Percentiles rank a stretch among this genome's conserved stretches.
Evolutionary conservation across 2,113 vertebrate genomes (phyloP).

Genomic region (Ochotona curzoniae): DNA sequence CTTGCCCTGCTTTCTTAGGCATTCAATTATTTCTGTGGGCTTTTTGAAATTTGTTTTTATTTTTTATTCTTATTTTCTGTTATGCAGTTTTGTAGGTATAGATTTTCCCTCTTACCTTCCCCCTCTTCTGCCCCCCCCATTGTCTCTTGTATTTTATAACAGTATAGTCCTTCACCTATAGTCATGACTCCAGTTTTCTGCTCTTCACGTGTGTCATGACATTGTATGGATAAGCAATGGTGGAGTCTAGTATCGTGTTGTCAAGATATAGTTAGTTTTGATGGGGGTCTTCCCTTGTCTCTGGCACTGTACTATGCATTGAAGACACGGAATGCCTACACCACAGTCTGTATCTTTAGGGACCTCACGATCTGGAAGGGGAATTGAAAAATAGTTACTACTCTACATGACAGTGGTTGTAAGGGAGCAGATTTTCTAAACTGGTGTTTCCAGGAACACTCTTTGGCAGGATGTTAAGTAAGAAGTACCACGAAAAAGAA

Average conservation of each 20-base stretch:
- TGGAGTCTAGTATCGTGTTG: no score
- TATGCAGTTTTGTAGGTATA: no score
- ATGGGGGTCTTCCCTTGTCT: neutral
- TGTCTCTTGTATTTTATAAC: no score
- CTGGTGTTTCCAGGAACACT: slow-evolving; percentile 55
- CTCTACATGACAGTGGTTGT: slow-evolving; percentile 56
- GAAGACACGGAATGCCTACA: neutral
- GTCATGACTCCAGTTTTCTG: no score
- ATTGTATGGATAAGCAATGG: no score
- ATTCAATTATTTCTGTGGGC: neutral
- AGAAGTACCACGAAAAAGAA: slow-evolving; percentile 54
- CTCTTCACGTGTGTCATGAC: no score
- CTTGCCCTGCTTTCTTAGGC: neutral
- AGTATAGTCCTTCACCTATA: no score
- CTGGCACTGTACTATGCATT: neutral
- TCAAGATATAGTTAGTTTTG: no score
- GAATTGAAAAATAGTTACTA: slow-evolving; percentile 63
- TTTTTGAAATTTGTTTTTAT: no score
- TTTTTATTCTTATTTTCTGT: no score
- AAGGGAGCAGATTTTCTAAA: slow-evolving; percentile 65
- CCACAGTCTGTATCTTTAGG: neutral
- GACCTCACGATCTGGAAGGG: slow-evolving; percentile 10
- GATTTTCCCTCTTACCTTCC: no score
- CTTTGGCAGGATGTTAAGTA: slow-evolving; percentile 66
- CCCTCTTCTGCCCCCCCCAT: no score